Evolutionary conservation across 2,113 vertebrate genomes (phyloP).

Genomic region (Hippolais icterina): DNA sequence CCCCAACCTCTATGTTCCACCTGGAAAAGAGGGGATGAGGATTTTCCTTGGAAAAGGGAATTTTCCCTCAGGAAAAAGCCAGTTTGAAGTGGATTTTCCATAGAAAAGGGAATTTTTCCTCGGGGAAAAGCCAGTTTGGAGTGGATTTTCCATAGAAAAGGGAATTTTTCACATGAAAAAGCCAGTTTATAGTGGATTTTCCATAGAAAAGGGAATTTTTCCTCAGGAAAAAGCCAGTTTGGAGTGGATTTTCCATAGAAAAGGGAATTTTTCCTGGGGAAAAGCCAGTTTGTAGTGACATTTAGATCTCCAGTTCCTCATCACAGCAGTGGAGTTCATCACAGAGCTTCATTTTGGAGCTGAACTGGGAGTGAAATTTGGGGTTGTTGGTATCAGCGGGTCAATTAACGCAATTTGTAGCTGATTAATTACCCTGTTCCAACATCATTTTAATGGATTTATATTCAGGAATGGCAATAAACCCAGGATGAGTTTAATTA

Average conservation of each 20-base stretch:
- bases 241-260: neutral
- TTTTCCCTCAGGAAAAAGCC: no score
- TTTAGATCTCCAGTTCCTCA: neutral
- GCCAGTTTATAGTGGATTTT: neutral
- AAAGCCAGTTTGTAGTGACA: neutral
- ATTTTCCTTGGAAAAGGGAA: no score
- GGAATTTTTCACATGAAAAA: neutral
- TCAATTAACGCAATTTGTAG: accelerated
- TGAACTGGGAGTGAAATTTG: neutral
- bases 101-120: neutral
- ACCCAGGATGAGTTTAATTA: accelerated
- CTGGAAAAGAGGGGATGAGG: neutral
- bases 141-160: neutral
- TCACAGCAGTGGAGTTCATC: accelerated
- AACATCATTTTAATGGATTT: neutral
- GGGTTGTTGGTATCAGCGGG: neutral
- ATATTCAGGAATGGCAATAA: neutral
- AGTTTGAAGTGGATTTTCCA: neutral
- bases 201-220: neutral
- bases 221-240: neutral
- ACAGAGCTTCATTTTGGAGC: accelerated
- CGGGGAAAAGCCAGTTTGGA: no score
- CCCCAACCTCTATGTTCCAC: neutral
- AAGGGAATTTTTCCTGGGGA: neutral
- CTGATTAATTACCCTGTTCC: neutral